A percentile compares a stretch with the other conserved stretches of the same genome.
These are phyloP conservation scores for Pseudorhombus dupliciocellatus DNA, from an alignment of 2,113 vertebrate species.

Conservation along the genomic window DNA sequence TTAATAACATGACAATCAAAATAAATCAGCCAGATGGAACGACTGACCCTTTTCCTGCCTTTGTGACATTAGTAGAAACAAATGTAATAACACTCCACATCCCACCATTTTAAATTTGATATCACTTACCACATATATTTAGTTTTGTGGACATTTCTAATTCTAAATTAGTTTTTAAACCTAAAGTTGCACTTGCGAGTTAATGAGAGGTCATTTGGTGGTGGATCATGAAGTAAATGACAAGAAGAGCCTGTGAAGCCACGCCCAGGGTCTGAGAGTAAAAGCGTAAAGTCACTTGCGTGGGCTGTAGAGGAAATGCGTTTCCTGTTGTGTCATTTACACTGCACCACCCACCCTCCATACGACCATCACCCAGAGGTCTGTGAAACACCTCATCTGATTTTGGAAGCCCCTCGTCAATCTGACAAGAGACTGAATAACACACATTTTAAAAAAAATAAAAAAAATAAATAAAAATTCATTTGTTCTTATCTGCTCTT, in stretches of 20 bases:
- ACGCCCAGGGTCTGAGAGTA: not conserved
- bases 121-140: too few species aligned
- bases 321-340: conserved; percentile 12
- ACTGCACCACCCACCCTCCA: conserved; percentile 15
- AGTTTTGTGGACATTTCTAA: too few species aligned
- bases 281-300: conserved; percentile 17
- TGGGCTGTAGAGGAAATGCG: conserved; percentile 40
- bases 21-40: conserved; percentile 11
- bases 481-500: not conserved
- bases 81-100: not conserved
- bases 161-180: too few species aligned
- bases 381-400: too few species aligned
- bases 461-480: not conserved
- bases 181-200: too few species aligned
- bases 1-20: conserved; percentile 1
- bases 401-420: too few species aligned
- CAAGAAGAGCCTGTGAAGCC: not conserved
- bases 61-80: not conserved
- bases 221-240: not conserved
- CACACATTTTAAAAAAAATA: too few species aligned
- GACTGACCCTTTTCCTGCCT: conserved; percentile 16
- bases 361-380: not conserved
- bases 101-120: not conserved
- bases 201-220: conserved; percentile 2
- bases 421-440: too few species aligned